Evolutionary conservation across 2,113 vertebrate genomes (phyloP).

Genomic region (Mustela lutreola): DNA sequence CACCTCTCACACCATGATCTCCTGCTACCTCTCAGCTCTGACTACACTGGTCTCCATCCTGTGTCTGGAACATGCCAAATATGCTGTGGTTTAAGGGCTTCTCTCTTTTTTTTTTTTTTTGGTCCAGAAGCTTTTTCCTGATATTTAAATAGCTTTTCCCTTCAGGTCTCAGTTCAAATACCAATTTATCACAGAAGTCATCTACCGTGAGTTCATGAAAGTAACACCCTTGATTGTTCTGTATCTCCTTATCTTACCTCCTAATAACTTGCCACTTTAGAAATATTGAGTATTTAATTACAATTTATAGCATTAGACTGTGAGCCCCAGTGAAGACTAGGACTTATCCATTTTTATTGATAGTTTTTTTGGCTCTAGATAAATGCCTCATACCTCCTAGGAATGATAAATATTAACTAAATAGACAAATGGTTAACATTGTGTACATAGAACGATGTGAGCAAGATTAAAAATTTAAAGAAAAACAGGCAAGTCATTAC

Average conservation of each 20-base stretch:
- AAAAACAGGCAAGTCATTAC: not conserved
- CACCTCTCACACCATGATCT: accelerated
- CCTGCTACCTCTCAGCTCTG: not conserved
- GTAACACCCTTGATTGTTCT: not conserved
- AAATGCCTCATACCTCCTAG: not conserved
- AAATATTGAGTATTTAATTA: not conserved
- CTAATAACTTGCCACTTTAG: not conserved
- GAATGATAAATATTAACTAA: not conserved
- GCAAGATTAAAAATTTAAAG: not conserved
- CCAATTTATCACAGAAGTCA: not conserved
- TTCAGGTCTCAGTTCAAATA: not conserved
- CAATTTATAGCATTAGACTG: not conserved
- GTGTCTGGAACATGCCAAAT: not conserved
- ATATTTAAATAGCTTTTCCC: not conserved
- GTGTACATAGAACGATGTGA: not conserved
- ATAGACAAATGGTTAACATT: not conserved
- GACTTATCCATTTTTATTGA: not conserved
- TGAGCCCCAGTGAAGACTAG: not conserved
- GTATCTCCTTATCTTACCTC: not conserved
- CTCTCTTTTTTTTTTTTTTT: not conserved
- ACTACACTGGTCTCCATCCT: not conserved
- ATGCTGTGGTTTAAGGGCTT: accelerated
- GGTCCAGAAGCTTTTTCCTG: not conserved
- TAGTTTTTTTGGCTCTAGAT: not conserved
- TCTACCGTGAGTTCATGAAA: not conserved